A percentile compares a stretch with the other conserved stretches of the same genome.
These are phyloP conservation scores for Papilio xuthus DNA, from an alignment of 1,140 invertebrate species.

Conservation along the genomic window DNA sequence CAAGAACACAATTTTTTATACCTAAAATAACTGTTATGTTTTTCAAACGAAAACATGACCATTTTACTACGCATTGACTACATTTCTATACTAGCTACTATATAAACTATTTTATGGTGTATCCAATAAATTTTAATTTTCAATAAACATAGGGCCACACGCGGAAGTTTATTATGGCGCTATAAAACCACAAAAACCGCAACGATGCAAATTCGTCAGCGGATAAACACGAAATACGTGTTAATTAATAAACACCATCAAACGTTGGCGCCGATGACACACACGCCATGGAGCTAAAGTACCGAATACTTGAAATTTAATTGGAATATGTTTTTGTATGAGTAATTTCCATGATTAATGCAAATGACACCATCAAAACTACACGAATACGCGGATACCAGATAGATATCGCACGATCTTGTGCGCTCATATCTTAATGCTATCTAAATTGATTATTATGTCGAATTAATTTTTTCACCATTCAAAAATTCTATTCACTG, in stretches of 20 bases:
- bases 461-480: not conserved
- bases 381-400: slow-evolving; percentile 12
- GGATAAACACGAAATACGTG: slow-evolving; percentile 61
- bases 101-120: not conserved
- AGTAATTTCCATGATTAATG: slow-evolving; percentile 46
- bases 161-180: slow-evolving; percentile 25
- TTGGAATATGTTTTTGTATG: slow-evolving; percentile 42
- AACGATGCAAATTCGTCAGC: slow-evolving; percentile 55
- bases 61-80: not conserved
- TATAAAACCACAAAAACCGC: slow-evolving; percentile 43
- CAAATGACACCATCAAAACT: slow-evolving; percentile 35
- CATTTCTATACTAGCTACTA: slow-evolving; percentile 22
- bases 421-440: slow-evolving; percentile 3
- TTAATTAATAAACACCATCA: slow-evolving; percentile 63
- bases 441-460: slow-evolving; percentile 10
- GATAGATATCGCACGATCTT: slow-evolving; percentile 9
- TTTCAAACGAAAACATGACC: not conserved
- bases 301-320: slow-evolving; percentile 49
- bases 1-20: slow-evolving; percentile 1
- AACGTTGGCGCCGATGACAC: slow-evolving; percentile 64
- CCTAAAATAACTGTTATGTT: not conserved
- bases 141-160: slow-evolving; percentile 6
- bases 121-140: slow-evolving; percentile 17
- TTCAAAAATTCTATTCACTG: not conserved
- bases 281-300: slow-evolving; percentile 53